Percentiles rank a stretch among this genome's conserved stretches.
phyloP scores from a whole-genome alignment of 2,888 invertebrate genomes.

The Athalia cordata region DNA sequence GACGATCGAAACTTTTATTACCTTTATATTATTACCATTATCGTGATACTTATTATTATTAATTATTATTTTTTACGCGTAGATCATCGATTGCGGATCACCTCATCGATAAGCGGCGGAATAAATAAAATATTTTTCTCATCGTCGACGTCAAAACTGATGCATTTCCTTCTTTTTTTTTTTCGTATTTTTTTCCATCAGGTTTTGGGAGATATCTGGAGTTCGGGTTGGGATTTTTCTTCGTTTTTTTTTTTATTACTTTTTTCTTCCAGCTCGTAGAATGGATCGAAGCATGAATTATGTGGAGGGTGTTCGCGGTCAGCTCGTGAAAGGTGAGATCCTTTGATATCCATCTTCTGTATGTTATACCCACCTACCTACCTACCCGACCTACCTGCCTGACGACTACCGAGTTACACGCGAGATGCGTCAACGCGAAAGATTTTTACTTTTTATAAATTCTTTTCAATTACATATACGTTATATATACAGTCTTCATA shows the following conservation, averaged over 20 bases:
- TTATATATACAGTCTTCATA: too few relatives aligned
- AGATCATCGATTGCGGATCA: too few relatives aligned
- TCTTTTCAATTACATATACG: too few relatives aligned
- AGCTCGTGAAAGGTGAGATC: conserved; percentile 61
- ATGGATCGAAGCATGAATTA: conserved; percentile 46
- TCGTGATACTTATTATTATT: too few relatives aligned
- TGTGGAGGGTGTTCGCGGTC: conserved; percentile 56
- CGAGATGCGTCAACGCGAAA: conserved; percentile 23
- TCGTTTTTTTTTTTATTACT: background rate
- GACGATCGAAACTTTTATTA: too few relatives aligned
- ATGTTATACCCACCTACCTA: conserved; percentile 3
- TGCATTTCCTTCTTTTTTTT: background rate
- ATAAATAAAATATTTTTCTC: too few relatives aligned
- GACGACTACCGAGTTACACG: conserved; percentile 37
- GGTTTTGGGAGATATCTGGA: background rate
- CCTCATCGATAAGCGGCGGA: too few relatives aligned
- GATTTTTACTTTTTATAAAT: too few relatives aligned
- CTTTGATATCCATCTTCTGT: conserved; percentile 31
- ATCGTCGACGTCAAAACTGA: background rate
- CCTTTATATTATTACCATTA: too few relatives aligned
- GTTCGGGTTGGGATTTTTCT: background rate
- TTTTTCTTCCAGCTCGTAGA: conserved; percentile 14
- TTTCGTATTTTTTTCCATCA: background rate
- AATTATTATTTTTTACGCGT: too few relatives aligned
- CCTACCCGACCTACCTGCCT: background rate